Conservation (phyloP, 2,888 invertebrate species). For the Eupithecia inturbata region DNA sequence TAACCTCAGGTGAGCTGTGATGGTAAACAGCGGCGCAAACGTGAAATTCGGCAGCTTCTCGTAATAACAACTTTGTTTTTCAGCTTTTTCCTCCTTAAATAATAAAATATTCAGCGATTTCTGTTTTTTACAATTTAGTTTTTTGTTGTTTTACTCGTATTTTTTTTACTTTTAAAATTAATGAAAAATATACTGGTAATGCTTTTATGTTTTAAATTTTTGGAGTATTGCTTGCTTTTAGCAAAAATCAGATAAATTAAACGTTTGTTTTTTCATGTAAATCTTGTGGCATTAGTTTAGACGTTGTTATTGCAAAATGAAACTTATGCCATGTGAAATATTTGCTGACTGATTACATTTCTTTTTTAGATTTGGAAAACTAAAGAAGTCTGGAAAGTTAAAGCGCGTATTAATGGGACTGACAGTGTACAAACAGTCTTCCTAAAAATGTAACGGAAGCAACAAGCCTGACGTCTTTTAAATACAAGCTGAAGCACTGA, state of each 20-base stretch:
- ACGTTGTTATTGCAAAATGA: neutral
- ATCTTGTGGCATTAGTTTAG: neutral
- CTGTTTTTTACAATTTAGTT: neutral
- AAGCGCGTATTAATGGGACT: too few relatives aligned
- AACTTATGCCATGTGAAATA: neutral
- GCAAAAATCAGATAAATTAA: neutral
- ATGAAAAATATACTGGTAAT: neutral
- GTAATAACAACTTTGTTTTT: slow-evolving; percentile 1
- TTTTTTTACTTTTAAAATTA: neutral
- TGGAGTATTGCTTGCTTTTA: neutral
- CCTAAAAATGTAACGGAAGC: too few relatives aligned
- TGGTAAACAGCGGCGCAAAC: slow-evolving; percentile 34
- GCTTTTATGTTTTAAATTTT: neutral
- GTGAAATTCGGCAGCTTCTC: slow-evolving; percentile 21
- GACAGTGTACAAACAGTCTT: too few relatives aligned
- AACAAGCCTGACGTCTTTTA: too few relatives aligned
- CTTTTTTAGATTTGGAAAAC: neutral
- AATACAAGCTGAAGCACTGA: too few relatives aligned
- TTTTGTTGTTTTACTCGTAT: neutral
- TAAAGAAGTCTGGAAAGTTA: too few relatives aligned
- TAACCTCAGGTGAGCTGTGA: slow-evolving; percentile 53
- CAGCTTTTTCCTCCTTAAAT: neutral
- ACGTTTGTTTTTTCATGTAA: neutral
- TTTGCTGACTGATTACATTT: neutral
- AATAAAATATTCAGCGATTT: neutral